Base-by-base conservation (phyloP, 2,888 invertebrate species). In the Mythimna loreyi region DNA sequence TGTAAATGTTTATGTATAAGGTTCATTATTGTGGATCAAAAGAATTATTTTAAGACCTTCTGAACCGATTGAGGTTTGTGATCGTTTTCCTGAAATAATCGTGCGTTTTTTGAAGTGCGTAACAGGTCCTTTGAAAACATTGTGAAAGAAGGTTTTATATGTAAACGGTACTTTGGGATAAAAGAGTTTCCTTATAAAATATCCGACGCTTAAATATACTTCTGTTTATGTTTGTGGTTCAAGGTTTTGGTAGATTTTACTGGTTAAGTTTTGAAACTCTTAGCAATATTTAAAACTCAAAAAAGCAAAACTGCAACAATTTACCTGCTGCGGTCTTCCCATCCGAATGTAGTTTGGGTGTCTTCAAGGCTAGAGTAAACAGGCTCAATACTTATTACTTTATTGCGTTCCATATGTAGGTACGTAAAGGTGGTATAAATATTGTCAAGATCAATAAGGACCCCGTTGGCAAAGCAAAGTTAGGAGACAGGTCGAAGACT, bases 1-100 rank as follows among this genome's bases (percentile, higher is more conserved):
- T 67, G 21, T 47, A 25, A 53, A 61, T 50, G 62, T 53, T 56
- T 60, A 70, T 57, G 56, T 25, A 47, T 67, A 21, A 67, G 67
- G 59, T 36, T 19, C 36, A 49, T n/a, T 53, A 53, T 50, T 36
- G 16, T 6, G 45, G 33, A 60, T 73, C 36, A 61, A 61, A 57
- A 19, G 36, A 43, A 33, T 8, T 36, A 30, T 66, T 67, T 67
- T 21, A 30, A 52, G 45, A 40, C 13, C 56, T 30, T 57, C 53
- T 45, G 36, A 47, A 45, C 30, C 2, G 45, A 4, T 21, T 11
- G 36, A 52, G 53, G 47, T 65, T 36, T 19, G 16, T 30, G 11
- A 47, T 36, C 13, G 25, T 25, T 43, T 49, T 13, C 36, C 23
- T 21, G 36, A 19, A 36, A 21, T 47, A 50, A 21, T 36, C 1